Evolutionary conservation across 2,113 vertebrate genomes (phyloP).

Genomic region (Gracilinanus agilis): DNA sequence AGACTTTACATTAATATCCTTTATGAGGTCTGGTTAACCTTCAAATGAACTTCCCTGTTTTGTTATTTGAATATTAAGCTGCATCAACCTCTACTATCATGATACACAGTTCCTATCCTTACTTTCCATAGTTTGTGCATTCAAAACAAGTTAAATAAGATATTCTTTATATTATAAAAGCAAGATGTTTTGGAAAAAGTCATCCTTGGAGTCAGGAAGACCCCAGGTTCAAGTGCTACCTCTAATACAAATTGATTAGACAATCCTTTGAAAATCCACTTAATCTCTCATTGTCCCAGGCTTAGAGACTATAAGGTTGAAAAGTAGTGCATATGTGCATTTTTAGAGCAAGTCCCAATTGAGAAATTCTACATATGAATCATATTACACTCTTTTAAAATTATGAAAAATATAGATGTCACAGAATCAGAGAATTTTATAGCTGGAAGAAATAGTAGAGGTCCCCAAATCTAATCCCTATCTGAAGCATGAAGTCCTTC

Average conservation of each 20-base stretch:
- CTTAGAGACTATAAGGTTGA: not conserved
- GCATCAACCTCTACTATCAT: not conserved
- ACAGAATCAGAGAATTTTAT: not conserved
- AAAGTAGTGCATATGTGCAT: not conserved
- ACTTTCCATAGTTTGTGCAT: not conserved
- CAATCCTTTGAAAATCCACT: not conserved
- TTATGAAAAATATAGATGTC: not conserved
- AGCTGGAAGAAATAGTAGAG: not conserved
- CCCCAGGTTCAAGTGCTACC: not conserved
- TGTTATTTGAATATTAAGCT: not conserved
- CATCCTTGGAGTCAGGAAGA: not conserved
- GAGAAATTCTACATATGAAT: not conserved
- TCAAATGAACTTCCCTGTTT: not conserved
- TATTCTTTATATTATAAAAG: not conserved
- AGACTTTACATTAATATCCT: not conserved
- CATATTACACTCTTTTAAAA: not conserved
- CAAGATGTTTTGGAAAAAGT: not conserved
- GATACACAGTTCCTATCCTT: not conserved
- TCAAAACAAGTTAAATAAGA: not conserved
- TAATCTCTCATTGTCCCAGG: not conserved
- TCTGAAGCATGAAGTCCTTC: no score
- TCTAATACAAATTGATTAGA: not conserved
- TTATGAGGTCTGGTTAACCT: not conserved
- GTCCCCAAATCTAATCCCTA: no score
- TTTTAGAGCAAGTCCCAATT: not conserved